Conservation (phyloP, 1,140 invertebrate species). For the Zaprionus africanus region DNA sequence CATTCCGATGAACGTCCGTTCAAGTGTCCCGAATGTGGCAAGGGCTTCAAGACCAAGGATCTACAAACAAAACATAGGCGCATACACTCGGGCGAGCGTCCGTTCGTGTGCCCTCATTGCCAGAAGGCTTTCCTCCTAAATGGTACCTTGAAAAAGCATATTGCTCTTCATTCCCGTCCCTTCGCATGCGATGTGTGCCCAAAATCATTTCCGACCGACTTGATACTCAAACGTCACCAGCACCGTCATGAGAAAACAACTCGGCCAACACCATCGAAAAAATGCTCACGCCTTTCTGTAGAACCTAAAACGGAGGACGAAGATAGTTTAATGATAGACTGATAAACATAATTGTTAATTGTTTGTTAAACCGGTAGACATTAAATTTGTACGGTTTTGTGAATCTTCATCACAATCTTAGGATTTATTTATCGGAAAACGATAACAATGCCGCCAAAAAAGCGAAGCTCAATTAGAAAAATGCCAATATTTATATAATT, state of each 20-base stretch:
- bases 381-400: neutral
- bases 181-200: conserved; percentile 86
- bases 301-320: neutral
- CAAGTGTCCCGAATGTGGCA: conserved; percentile 98
- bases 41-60: conserved; percentile 98
- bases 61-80: conserved; percentile 95
- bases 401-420: neutral
- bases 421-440: neutral
- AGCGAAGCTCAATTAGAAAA: neutral
- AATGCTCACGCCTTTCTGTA: neutral
- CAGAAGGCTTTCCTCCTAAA: conserved; percentile 6
- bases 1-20: conserved; percentile 99
- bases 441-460: neutral
- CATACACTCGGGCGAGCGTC: conserved; percentile 15
- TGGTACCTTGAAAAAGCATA: conserved; percentile 2
- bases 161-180: conserved; percentile 94
- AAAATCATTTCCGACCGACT: neutral
- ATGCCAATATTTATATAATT: neutral
- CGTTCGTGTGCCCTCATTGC: conserved; percentile 11
- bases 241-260: neutral
- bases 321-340: conserved; percentile 3
- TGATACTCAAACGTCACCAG: neutral
- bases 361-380: conserved; percentile 3
- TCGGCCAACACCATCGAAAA: neutral
- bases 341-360: neutral